Conservation (phyloP, 2,888 invertebrate genomes). For the Blastobasis lacticolella region DNA sequence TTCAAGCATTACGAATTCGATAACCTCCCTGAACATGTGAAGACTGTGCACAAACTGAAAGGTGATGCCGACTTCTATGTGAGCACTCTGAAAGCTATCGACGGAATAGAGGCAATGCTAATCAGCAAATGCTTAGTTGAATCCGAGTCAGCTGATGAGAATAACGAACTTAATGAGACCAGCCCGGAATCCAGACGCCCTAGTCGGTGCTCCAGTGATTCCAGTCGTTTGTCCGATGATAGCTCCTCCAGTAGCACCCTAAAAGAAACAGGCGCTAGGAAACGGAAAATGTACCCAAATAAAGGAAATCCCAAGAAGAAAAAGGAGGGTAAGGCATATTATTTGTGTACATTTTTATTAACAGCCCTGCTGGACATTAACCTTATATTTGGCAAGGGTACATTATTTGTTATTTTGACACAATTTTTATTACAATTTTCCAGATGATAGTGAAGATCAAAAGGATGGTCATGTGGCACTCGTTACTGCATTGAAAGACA, state of each 20-base stretch:
- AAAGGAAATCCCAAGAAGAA: constrained; percentile 38
- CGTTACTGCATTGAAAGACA: constrained; percentile 25
- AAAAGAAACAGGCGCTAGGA: constrained; percentile 40
- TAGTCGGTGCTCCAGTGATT: constrained; percentile 63
- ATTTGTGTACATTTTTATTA: no score
- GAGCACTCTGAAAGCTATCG: constrained; percentile 61
- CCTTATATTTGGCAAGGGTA: no score
- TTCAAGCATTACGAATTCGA: constrained; percentile 79
- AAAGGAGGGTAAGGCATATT: constrained; percentile 31
- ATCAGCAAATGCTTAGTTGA: constrained; percentile 23
- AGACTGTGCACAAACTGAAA: constrained; percentile 75
- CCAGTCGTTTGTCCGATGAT: constrained; percentile 60
- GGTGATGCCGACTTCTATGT: constrained; percentile 68
- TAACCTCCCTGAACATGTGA: constrained; percentile 79
- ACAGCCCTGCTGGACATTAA: no score
- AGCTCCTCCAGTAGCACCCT: constrained; percentile 54
- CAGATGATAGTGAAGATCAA: constrained; percentile 37
- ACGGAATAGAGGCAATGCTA: constrained; percentile 44
- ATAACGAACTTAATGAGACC: constrained; percentile 33
- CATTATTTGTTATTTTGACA: no score
- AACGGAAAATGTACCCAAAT: constrained; percentile 42
- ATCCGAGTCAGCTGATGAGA: constrained; percentile 35
- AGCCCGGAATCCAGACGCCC: constrained; percentile 53
- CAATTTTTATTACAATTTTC: constrained; percentile 18
- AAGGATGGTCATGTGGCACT: constrained; percentile 25